Evolutionary conservation across 1,140 invertebrate species (phyloP).

Genomic region (Hyles vespertilio): DNA sequence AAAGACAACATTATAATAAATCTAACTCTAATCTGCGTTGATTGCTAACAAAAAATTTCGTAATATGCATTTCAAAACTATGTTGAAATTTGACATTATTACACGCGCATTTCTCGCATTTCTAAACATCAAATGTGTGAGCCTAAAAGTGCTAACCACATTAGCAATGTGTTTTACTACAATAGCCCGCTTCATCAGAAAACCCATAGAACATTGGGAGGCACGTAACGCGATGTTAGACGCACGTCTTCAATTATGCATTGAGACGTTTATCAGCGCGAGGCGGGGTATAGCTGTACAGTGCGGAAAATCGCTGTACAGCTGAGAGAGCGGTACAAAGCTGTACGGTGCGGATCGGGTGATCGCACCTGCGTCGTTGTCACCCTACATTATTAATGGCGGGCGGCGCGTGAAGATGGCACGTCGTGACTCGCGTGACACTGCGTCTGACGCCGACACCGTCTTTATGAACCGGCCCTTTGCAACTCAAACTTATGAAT

Average conservation of each 20-base stretch:
- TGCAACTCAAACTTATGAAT: slow-evolving; percentile 26
- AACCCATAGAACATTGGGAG: slow-evolving; percentile 19
- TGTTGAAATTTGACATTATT: too few relatives aligned
- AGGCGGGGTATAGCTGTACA: slow-evolving; percentile 14
- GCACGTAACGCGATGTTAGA: slow-evolving; percentile 44
- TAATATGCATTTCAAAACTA: too few relatives aligned
- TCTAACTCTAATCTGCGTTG: too few relatives aligned
- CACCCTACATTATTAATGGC: slow-evolving; percentile 66
- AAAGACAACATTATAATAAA: too few relatives aligned
- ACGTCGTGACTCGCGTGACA: slow-evolving; percentile 13
- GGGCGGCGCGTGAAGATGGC: slow-evolving; percentile 10
- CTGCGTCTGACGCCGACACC: slow-evolving; percentile 18
- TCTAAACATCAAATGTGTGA: too few relatives aligned
- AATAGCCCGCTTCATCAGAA: slow-evolving; percentile 19
- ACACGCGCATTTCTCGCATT: too few relatives aligned
- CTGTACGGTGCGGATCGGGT: too few relatives aligned
- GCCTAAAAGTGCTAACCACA: background rate
- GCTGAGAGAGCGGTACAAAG: too few relatives aligned
- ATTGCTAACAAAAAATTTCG: too few relatives aligned
- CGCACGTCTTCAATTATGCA: slow-evolving; percentile 66
- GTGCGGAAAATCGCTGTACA: too few relatives aligned
- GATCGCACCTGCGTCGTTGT: slow-evolving; percentile 57
- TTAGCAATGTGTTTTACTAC: background rate
- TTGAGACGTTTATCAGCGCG: slow-evolving; percentile 54
- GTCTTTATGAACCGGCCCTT: slow-evolving; percentile 27